Evolutionary conservation across 2,113 vertebrate species (phyloP).

Genomic region (Thinocorus orbignyianus): DNA sequence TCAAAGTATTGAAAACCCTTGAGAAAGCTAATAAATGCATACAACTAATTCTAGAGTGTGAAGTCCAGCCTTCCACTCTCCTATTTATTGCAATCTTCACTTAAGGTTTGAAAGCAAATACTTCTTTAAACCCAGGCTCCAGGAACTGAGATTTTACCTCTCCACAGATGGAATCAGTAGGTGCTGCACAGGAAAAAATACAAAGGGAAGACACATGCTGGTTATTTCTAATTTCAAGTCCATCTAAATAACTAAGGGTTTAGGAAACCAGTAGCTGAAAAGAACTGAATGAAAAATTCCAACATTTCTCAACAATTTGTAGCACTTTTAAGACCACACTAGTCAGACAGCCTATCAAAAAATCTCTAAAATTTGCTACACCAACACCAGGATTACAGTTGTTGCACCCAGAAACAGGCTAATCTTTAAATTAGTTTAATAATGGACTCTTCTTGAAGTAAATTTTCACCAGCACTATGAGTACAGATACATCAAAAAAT

Average conservation of each 20-base stretch:
- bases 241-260: not conserved
- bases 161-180: not conserved
- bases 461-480: not conserved
- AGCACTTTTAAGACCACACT: not conserved
- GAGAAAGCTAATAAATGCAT: not conserved
- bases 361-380: not conserved
- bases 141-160: not conserved
- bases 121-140: not conserved
- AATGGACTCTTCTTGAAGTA: not conserved
- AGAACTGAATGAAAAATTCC: not conserved
- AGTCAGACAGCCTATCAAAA: not conserved
- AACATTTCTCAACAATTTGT: not conserved
- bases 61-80: not conserved
- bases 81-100: not conserved
- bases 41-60: not conserved
- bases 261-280: not conserved
- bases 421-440: not conserved
- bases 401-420: not conserved
- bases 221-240: not conserved
- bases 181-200: not conserved
- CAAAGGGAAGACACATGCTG: not conserved
- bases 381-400: not conserved
- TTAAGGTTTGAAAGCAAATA: not conserved
- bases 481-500: not conserved
- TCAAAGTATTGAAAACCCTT: not conserved